Conservation (phyloP, 1,140 invertebrate genomes). For the Chironomus tepperi region DNA sequence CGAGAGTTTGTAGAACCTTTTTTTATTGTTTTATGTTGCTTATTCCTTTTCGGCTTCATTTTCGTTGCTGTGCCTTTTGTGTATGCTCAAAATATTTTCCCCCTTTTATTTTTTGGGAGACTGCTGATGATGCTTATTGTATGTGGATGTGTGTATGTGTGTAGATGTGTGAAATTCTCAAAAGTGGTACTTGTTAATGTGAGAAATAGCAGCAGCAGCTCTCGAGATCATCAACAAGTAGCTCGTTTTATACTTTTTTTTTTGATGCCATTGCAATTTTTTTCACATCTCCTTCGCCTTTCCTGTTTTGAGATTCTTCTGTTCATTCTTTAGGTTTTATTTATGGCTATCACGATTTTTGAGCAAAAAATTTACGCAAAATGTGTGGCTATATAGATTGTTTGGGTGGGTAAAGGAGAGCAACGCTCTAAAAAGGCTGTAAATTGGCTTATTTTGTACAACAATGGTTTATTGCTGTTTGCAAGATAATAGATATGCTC, state of each 20-base stretch:
- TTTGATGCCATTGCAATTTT: not conserved
- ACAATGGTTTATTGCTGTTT: too few relatives aligned
- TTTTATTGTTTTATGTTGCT: constrained; percentile 14
- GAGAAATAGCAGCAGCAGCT: constrained; percentile 11
- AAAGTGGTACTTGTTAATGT: constrained; percentile 8
- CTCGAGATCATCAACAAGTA: constrained; percentile 12
- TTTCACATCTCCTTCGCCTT: too few relatives aligned
- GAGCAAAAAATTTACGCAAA: not conserved
- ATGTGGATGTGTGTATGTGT: not conserved
- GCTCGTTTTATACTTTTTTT: not conserved
- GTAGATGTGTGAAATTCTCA: not conserved
- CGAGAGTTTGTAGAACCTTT: not conserved
- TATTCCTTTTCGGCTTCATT: not conserved
- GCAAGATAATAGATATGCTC: too few relatives aligned
- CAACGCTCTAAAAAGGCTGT: not conserved
- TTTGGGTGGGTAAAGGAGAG: not conserved
- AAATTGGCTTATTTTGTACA: too few relatives aligned
- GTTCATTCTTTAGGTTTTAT: not conserved
- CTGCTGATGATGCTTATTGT: not conserved
- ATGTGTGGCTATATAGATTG: not conserved
- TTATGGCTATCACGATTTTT: constrained; percentile 5
- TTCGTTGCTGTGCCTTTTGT: not conserved
- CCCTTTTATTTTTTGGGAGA: not conserved
- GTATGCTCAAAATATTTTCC: not conserved
- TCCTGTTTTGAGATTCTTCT: too few relatives aligned